Base-by-base conservation (phyloP, 2,888 invertebrate genomes). In the Biston betularia region DNA sequence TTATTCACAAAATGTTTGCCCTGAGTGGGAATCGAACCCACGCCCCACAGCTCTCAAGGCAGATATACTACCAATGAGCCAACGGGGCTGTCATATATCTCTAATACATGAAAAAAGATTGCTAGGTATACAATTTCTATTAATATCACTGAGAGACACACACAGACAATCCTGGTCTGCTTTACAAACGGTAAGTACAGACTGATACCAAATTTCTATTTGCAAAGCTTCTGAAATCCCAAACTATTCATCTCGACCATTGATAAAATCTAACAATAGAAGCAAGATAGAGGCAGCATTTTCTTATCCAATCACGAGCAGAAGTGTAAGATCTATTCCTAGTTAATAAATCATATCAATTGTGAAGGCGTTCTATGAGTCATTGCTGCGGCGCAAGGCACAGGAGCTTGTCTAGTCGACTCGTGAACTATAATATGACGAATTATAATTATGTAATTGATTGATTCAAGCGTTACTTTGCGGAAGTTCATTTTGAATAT, bases 321-420 rank as follows among this genome's bases (percentile, higher is more conserved):
- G 69, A 65, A 65, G 67, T 54, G 64, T 61, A 63, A 53, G 54
- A 72, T 70, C 69, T 68, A 62, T 68, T 68, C 44, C 57, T 63
- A 44, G 70, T 64, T 68, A 62, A 72, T 70, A 72, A 72, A 70
- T 72, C 72, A 72, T 70, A 65, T 56, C 68, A 63, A 68, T 68
- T 68, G 68, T 38, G 67, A 44, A 65, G 71, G 69, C 72, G 59
- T 62, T 62, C 62, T 67, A 64, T 60, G 65, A 68, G 62, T 72
- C 65, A 72, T 70, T 50, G 63, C 58, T 60, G 40, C 44, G 65
- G 70, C 44, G 33, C 59, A 72, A 70, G 68, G 54, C 9, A 38
- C 6, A 50, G 38, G 46, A 44, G 46, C 34, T 10, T 10, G 24
- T 52, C 6, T 42, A 7, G 2, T 52, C 14, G 6, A 12, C 12